Evolutionary conservation across 2,797 vertebrate species (phyloP).

Genomic region (Ctenopoma kingsleyae): DNA sequence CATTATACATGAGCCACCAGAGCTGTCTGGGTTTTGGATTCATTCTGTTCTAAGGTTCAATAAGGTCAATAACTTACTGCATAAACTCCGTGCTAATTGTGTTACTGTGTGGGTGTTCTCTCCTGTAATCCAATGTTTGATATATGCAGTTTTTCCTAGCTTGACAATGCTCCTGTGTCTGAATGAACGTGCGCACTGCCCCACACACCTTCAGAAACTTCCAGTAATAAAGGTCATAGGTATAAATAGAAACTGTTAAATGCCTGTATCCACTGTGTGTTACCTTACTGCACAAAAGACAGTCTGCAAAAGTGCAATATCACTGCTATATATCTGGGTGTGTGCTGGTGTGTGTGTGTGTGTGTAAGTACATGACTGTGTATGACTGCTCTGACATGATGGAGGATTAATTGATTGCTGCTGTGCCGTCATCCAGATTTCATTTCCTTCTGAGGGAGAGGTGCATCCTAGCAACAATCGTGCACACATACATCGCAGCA

Average conservation of each 20-base stretch:
- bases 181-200: conserved; percentile 23
- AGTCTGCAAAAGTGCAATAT: conserved; percentile 30
- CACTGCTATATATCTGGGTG: conserved; percentile 16
- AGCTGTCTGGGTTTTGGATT: conserved; percentile 68
- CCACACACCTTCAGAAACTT: conserved; percentile 10
- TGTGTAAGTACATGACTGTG: conserved; percentile 5
- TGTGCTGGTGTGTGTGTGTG: conserved; percentile 9
- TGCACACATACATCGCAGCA: conserved; percentile 35
- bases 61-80: conserved; percentile 67
- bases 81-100: conserved; percentile 64
- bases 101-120: conserved; percentile 45
- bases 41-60: conserved; percentile 66
- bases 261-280: conserved; percentile 3
- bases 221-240: conserved; percentile 32
- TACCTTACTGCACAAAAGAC: conserved; percentile 22
- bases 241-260: conserved; percentile 57
- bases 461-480: conserved; percentile 79
- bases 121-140: conserved; percentile 32
- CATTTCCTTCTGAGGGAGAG: conserved; percentile 71
- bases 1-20: conserved; percentile 71
- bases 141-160: conserved; percentile 33
- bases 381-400: conserved; percentile 53
- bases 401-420: conserved; percentile 74
- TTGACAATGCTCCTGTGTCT: conserved; percentile 10
- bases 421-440: conserved; percentile 69